Evolutionary conservation across 2,113 vertebrate species (phyloP).

Genomic region (Scomber japonicus): DNA sequence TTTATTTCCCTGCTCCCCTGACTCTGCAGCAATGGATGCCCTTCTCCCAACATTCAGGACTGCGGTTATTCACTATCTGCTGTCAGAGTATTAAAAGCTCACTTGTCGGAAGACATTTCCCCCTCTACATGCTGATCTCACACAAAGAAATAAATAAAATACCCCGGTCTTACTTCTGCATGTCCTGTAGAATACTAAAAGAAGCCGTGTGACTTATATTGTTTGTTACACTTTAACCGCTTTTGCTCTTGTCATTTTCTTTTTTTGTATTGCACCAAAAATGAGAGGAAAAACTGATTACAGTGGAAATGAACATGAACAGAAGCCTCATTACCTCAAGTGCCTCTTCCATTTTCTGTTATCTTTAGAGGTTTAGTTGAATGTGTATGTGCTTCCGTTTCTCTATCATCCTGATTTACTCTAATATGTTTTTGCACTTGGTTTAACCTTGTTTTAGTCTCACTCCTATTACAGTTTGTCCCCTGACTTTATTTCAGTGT

Average conservation of each 20-base stretch:
- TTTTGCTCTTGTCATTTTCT: neutral
- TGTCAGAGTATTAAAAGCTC: slow-evolving; percentile 29
- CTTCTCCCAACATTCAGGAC: slow-evolving; percentile 7
- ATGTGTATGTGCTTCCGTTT: neutral
- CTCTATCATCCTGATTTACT: slow-evolving; percentile 33
- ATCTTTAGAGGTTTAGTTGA: slow-evolving; percentile 20
- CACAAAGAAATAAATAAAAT: slow-evolving; percentile 9
- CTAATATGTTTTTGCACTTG: slow-evolving; percentile 8
- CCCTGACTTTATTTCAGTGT: slow-evolving; percentile 11
- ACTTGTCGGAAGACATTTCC: slow-evolving; percentile 39
- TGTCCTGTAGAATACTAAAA: neutral
- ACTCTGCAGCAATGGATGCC: slow-evolving; percentile 7
- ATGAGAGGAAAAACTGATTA: slow-evolving; percentile 21
- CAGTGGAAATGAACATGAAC: slow-evolving; percentile 6
- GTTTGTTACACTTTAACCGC: neutral
- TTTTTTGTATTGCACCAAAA: neutral
- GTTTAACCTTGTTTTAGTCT: slow-evolving; percentile 39
- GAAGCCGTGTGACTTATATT: neutral
- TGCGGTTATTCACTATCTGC: slow-evolving; percentile 14
- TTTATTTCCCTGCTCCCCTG: neutral
- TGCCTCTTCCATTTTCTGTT: slow-evolving; percentile 35
- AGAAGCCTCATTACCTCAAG: slow-evolving; percentile 39
- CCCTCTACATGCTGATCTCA: slow-evolving; percentile 1
- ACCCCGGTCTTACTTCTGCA: neutral
- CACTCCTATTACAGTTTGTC: neutral